Base-by-base conservation (phyloP, 2,113 vertebrate species). In the Rhabdomys dilectus region DNA sequence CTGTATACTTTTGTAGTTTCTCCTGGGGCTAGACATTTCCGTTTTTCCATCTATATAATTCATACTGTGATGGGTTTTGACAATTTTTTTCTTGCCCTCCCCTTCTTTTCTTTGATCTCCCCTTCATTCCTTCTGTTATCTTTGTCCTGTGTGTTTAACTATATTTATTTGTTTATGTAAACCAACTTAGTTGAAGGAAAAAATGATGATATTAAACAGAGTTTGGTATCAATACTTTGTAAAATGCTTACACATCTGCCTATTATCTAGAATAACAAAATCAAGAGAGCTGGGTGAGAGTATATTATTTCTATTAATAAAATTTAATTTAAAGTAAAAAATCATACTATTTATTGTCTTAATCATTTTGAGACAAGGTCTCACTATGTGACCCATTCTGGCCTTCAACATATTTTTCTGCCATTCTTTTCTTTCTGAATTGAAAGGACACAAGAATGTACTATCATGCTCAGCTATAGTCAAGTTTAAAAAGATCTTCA, bases 221-320 rank as follows among this genome's bases (percentile, higher is more conserved):
- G 86, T 76, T 80, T 58, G 29, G 53, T 85, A 34, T 53, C 10
- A 76, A 58, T 68, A 68, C 81, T 90, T 92, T 80, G 34, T 34
- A 73, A 91, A 78, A 34, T 88, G 19, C 0, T 2, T 62, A 84
- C 10, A 73, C 9, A 76, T 60, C 51, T 45, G 9, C 60, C 51
- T 76, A 4, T 91, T 91, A 64, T 60, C 45, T 93, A 73, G 64
- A 95, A 80, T 56, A 66, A 75, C 34, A 86, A 88, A 60, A 81
- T 82, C 64, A 82, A 94, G 62, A 77, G 17, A 42, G 22, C 36
- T 86, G 36, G 9, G 34, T 90, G 56, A 70, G 45, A 93, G 24
- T 66, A 0, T 95, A 68, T 93, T 89, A 90, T 92, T 92, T 78
- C 42, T 94, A 31, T 86, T 82, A 90, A 21, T 66, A 45, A 45